Evolutionary conservation across 2,113 vertebrate genomes (phyloP).

Genomic region (Callithrix jacchus): DNA sequence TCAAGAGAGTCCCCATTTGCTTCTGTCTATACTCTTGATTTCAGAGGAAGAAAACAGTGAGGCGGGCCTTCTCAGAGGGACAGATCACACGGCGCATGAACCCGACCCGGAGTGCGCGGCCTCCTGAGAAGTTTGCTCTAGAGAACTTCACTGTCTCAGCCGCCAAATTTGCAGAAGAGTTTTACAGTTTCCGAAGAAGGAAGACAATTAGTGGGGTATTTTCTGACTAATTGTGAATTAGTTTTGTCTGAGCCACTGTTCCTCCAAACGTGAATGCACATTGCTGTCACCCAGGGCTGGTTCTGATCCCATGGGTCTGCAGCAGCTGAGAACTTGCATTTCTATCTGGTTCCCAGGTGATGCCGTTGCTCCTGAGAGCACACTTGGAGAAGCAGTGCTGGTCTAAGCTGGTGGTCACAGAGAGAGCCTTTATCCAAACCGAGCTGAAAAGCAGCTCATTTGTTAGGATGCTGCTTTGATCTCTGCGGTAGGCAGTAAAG

Average conservation of each 20-base stretch:
- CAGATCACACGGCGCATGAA: constrained; percentile 89
- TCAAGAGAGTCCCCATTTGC: neutral
- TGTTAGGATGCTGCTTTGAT: no score
- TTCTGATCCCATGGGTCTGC: neutral
- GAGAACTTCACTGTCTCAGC: constrained; percentile 86
- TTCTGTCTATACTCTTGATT: constrained; percentile 23
- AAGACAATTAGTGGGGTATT: constrained; percentile 89
- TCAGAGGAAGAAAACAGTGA: constrained; percentile 85
- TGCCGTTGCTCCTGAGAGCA: neutral
- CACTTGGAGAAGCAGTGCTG: neutral
- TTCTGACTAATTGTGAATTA: neutral
- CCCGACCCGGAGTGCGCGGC: constrained; percentile 93
- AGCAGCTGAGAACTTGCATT: neutral
- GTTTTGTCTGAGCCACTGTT: neutral
- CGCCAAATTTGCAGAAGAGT: constrained; percentile 82
- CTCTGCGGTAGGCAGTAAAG: fast-evolving
- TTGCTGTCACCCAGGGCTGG: fast-evolving
- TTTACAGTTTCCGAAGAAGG: constrained; percentile 77
- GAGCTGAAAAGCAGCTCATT: neutral
- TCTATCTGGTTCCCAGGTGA: fast-evolving
- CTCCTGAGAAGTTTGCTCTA: constrained; percentile 93
- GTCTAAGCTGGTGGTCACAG: neutral
- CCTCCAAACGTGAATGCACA: fast-evolving
- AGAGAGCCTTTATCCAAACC: neutral
- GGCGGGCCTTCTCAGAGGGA: constrained; percentile 85